Conservation (phyloP, 2,113 vertebrate species). For the Elaphurus davidianus region DNA sequence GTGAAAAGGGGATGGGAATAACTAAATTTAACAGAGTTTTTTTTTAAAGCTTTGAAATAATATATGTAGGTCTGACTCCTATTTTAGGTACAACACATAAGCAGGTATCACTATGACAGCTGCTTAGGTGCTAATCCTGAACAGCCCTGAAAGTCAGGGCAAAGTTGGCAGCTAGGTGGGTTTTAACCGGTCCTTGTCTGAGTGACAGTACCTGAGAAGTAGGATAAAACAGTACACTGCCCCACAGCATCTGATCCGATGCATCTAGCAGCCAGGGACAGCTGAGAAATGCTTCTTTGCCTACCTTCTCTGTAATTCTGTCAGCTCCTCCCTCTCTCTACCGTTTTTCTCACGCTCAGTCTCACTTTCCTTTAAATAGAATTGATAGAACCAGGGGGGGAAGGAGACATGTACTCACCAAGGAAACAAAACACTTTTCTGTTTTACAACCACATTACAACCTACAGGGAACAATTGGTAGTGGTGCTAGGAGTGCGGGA, state of each 20-base stretch:
- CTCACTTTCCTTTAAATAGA: slow-evolving; percentile 68
- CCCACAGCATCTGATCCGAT: background rate
- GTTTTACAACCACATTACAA: slow-evolving; percentile 26
- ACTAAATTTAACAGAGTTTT: background rate
- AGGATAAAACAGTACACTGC: background rate
- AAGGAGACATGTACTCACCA: slow-evolving; percentile 46
- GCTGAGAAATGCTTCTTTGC: background rate
- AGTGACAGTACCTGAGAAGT: background rate
- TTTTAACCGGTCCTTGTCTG: background rate
- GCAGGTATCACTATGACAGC: background rate
- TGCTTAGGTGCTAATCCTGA: background rate
- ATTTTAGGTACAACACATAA: background rate
- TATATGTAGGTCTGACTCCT: background rate
- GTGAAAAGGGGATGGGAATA: background rate
- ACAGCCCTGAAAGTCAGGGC: background rate
- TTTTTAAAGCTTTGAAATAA: background rate
- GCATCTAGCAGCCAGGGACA: background rate
- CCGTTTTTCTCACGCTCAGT: slow-evolving; percentile 29
- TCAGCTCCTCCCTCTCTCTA: background rate
- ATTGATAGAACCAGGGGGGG: background rate
- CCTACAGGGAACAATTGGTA: background rate
- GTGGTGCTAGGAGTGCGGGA: background rate
- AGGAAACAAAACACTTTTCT: slow-evolving; percentile 54
- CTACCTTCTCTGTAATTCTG: background rate
- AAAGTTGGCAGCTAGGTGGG: background rate